Percentiles rank a stretch among this genome's conserved stretches.
Conservation (phyloP, 2,888 invertebrate genomes). For the Tiphia femorata region DNA sequence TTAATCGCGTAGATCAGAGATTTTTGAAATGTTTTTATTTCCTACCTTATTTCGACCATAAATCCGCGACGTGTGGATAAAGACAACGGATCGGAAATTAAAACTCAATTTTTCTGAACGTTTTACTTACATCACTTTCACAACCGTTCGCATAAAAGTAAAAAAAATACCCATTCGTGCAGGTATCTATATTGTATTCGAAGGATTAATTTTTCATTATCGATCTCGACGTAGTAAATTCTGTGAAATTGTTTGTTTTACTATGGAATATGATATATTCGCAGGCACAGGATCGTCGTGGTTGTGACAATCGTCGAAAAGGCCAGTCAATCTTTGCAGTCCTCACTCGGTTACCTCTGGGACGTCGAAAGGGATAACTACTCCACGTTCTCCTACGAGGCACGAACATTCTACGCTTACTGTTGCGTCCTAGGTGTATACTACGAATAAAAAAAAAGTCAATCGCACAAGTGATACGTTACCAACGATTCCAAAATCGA, state of each 20-base stretch:
- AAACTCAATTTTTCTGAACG: too few species aligned
- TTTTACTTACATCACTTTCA: too few species aligned
- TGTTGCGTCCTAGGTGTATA: conserved; percentile 79
- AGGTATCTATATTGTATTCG: too few species aligned
- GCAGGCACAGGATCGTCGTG: conserved; percentile 77
- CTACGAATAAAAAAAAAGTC: conserved; percentile 72
- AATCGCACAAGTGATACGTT: not conserved
- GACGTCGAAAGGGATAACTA: conserved; percentile 77
- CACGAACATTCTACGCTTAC: conserved; percentile 75
- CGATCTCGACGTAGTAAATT: not conserved
- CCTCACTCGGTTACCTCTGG: conserved; percentile 78
- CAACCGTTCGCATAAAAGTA: too few species aligned
- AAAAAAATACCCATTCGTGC: too few species aligned
- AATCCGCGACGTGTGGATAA: too few species aligned
- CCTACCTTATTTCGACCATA: too few species aligned
- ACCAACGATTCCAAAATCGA: not conserved
- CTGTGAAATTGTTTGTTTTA: not conserved
- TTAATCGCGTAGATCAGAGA: too few species aligned
- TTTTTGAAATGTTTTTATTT: too few species aligned
- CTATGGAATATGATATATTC: conserved; percentile 46
- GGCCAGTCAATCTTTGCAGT: conserved; percentile 75
- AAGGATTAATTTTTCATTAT: too few species aligned
- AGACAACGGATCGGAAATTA: too few species aligned
- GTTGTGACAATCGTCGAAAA: conserved; percentile 78
- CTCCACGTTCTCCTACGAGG: conserved; percentile 74